A percentile compares a stretch with the other conserved stretches of the same genome.
Evolutionary conservation across 2,888 invertebrate species (phyloP).

Genomic region (Homarus gammarus): DNA sequence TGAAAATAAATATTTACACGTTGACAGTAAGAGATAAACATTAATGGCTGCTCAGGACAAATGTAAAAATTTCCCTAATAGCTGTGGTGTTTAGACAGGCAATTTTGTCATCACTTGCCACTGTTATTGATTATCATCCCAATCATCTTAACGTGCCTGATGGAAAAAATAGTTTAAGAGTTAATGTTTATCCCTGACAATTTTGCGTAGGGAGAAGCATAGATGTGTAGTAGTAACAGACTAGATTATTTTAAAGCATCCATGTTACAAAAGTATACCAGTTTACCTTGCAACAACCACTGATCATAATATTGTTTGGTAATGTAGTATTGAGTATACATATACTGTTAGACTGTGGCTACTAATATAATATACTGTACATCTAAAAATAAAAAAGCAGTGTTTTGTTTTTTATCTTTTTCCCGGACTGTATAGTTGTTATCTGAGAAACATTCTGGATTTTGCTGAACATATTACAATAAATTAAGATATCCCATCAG

Average conservation of each 20-base stretch:
- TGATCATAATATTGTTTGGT: neutral
- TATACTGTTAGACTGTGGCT: neutral
- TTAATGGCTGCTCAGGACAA: no score
- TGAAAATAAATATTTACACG: conserved; percentile 58
- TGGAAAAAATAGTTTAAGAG: no score
- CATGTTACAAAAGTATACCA: conserved; percentile 28
- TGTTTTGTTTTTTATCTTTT: no score
- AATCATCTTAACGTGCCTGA: no score
- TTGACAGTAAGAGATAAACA: no score
- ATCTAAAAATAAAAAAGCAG: no score
- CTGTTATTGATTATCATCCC: no score
- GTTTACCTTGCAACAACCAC: conserved; percentile 31
- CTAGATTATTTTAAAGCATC: conserved; percentile 61
- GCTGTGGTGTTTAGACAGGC: no score
- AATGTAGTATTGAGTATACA: neutral
- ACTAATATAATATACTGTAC: neutral
- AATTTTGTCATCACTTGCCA: no score
- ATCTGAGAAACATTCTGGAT: neutral
- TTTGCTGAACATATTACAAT: neutral
- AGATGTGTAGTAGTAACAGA: conserved; percentile 28
- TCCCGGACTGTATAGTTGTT: no score
- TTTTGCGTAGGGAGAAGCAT: neutral
- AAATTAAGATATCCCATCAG: neutral
- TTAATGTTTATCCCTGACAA: no score
- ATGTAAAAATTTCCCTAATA: no score